Evolutionary conservation across 1,140 invertebrate species (phyloP).

Genomic region (Drosophila orena): DNA sequence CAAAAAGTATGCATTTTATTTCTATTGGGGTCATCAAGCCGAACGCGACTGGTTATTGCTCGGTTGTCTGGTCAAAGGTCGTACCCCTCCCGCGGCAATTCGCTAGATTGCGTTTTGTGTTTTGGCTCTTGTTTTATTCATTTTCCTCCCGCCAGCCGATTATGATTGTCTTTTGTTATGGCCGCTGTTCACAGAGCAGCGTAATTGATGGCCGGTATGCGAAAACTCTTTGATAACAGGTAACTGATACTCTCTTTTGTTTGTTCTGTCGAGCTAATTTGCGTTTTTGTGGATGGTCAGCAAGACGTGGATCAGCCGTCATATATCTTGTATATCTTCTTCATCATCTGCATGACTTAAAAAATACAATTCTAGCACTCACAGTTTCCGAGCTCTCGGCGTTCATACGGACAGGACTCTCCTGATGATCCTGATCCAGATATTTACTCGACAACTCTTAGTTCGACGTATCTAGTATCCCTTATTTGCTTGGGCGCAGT

Average conservation of each 20-base stretch:
- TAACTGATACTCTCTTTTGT: conserved; percentile 6
- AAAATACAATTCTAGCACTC: no score
- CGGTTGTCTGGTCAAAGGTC: conserved; percentile 61
- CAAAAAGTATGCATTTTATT: conserved; percentile 77
- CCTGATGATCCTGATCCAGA: no score
- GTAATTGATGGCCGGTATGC: conserved; percentile 40
- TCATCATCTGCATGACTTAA: no score
- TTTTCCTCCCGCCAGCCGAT: conserved; percentile 29
- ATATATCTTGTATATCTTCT: no score
- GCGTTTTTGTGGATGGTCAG: neutral
- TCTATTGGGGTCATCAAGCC: conserved; percentile 78
- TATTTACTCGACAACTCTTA: no score
- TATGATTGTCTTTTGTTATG: conserved; percentile 50
- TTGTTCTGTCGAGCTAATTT: conserved; percentile 1
- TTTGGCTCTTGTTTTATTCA: conserved; percentile 40
- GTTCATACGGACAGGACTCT: no score
- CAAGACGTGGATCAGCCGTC: neutral
- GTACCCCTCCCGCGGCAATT: conserved; percentile 28
- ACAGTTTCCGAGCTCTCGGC: no score
- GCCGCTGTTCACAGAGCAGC: conserved; percentile 27
- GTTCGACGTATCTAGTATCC: no score
- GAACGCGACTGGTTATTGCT: conserved; percentile 72
- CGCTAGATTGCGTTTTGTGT: conserved; percentile 46
- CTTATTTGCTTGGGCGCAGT: no score
- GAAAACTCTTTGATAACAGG: conserved; percentile 24